These are phyloP conservation scores for Drosophila obscura DNA, from an alignment of 1,140 invertebrate species.

Conservation along the genomic window DNA sequence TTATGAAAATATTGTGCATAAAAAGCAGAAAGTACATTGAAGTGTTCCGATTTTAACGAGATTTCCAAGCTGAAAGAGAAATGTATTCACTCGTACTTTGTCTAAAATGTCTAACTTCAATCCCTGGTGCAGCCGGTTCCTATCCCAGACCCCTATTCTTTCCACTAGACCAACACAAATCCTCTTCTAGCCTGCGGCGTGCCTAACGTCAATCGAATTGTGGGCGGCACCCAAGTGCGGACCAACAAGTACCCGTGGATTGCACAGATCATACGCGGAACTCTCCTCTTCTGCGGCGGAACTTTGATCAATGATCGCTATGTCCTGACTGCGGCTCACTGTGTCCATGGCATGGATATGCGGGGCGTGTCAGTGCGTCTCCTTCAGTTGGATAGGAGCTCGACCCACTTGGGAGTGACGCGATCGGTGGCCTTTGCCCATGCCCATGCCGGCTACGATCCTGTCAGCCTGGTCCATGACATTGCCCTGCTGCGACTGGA, in stretches of 20 bases:
- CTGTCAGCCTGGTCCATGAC: constrained; percentile 88
- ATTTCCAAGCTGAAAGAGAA: background rate
- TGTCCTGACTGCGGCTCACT: constrained; percentile 85
- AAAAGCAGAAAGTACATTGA: background rate
- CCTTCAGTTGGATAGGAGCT: constrained; percentile 89
- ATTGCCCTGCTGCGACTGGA: constrained; percentile 88
- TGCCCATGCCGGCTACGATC: constrained; percentile 67
- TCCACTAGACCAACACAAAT: background rate
- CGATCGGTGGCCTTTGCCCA: constrained; percentile 55
- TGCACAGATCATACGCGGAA: constrained; percentile 64
- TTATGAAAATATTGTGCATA: background rate
- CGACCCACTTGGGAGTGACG: constrained; percentile 66
- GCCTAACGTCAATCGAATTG: constrained; percentile 80
- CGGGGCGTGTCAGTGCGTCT: constrained; percentile 87
- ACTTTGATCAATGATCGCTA: constrained; percentile 84
- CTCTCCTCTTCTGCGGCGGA: constrained; percentile 75
- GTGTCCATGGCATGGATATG: constrained; percentile 86
- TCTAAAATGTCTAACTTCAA: background rate
- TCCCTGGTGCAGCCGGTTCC: constrained; percentile 9
- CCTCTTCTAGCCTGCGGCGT: constrained; percentile 71
- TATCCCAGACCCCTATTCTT: background rate
- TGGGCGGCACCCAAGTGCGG: constrained; percentile 74
- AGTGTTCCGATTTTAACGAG: too few relatives aligned
- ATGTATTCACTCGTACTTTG: background rate
- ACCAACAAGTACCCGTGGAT: constrained; percentile 83